Evolutionary conservation across 2,888 invertebrate genomes (phyloP), one percentile per base, ranked within the genome.

Genomic region (Rotaria magnacalcarata): DNA sequence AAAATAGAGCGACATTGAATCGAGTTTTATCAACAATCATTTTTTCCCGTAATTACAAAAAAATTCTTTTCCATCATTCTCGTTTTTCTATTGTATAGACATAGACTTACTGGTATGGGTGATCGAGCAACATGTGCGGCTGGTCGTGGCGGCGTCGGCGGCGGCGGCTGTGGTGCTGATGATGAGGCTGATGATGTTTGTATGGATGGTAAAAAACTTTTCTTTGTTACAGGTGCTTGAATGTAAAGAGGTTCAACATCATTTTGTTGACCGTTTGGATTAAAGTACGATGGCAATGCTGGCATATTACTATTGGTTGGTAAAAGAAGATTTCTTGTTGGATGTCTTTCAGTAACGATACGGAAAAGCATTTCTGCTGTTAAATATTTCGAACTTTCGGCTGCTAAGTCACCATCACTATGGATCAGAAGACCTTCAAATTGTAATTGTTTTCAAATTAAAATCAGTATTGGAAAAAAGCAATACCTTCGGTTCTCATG

Each of bases 301-400:
- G 67, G 67, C 27, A 67, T 11, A 27, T 4, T 67, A 67, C 16
- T 67, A 34, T 3, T 34, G 0, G n/a, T 14, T 27, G 21, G 21
- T 10, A 27, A 11, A 67, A 67, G n/a, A 27, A 67, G 34, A 67
- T 67, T 67, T 27, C 27, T 67, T 67, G 27, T 14, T 67, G 67
- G 67, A 67, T 67, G 67, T 67, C 67, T 86, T 43, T 86, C 86
- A 41, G 86, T 41, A 19, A 84, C 56, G 21, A 86, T n/a, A 11
- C 84, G 50, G 16, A 86, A 14, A 60, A 56, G 27, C 11, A 50
- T 11, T 86, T 86, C 86, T 34, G 84, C 86, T 34, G 86, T 86
- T 52, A 86, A 54, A 84, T 86, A 16, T 84, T 84, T 74, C 5
- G 86, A 43, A 5, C 60, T 24, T 60, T 84, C 60, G 10, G 52